Evolutionary conservation across 2,888 invertebrate species (phyloP).

Genomic region (Bugulina stolonifera): DNA sequence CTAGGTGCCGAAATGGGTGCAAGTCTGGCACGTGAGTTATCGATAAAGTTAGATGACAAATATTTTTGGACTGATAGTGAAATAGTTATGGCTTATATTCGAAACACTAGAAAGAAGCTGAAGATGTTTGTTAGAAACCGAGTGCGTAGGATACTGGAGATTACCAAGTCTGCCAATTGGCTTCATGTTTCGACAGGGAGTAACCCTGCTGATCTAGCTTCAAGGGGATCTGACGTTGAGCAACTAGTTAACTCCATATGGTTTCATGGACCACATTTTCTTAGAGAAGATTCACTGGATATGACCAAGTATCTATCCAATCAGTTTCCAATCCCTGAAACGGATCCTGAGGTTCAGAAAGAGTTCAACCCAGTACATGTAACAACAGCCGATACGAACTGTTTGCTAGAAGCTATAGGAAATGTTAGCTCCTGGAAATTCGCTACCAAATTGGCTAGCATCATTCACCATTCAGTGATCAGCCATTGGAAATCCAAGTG

Average conservation of each 20-base stretch:
- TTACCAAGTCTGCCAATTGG: not conserved
- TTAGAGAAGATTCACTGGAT: too few species aligned
- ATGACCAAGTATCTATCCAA: too few species aligned
- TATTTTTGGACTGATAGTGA: not conserved
- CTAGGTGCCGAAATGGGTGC: not conserved
- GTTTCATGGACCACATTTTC: not conserved
- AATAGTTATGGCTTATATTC: not conserved
- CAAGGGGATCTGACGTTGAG: not conserved
- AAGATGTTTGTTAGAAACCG: not conserved
- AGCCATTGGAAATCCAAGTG: too few species aligned
- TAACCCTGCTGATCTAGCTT: conserved; percentile 4
- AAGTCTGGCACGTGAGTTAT: not conserved
- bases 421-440: too few species aligned
- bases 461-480: too few species aligned
- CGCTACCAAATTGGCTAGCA: too few species aligned
- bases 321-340: too few species aligned
- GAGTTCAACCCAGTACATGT: too few species aligned
- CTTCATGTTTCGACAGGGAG: not conserved
- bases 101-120: not conserved
- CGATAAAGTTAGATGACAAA: not conserved
- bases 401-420: too few species aligned
- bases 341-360: too few species aligned
- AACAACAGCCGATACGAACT: too few species aligned
- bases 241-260: not conserved
- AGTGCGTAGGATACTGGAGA: not conserved